Evolutionary conservation across 2,113 vertebrate genomes (phyloP), one percentile per base, ranked within the genome.

Genomic region (Apteryx mantelli): DNA sequence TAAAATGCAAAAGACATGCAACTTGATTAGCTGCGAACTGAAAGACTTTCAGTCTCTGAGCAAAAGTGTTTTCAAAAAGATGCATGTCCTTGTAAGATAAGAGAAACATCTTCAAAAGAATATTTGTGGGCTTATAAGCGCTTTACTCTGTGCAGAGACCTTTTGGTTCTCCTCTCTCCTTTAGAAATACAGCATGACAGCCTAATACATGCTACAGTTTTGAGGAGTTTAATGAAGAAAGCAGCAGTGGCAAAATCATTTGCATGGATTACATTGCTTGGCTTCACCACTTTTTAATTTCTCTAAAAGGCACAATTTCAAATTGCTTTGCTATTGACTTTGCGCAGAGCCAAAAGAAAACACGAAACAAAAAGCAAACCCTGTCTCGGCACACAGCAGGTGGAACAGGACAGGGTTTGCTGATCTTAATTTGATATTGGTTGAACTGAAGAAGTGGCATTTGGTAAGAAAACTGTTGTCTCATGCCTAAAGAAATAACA

Each of bases 21-120:
- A 78, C 61, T 76, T 91, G 78, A 93, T 91, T 69, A 86, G 74
- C 34, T 64, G 89, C 73, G 84, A 93, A 77, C 8, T 10, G 70
- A 82, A 93, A 89, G 84, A n/a, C 50, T 95, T 52, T 14, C 58
- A 91, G 28, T 66, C 53, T 88, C 83, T 36, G 52, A 91, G 86
- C 60, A 56, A 61, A 76, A 80, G 38, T 18, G 44, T 77, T 94
- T 90, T 68, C 79, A 78, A 65, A 91, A 74, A 13, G 46, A 53
- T 89, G 86, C 46, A 50, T 71, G 93, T 75, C 94, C 93, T 94
- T 85, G 74, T 55, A 84, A 97, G 93, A 93, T 94, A 91, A 96
- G 91, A 96, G 80, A 93, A 81, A 65, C 42, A 26, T 38, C 96
- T 93, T 96, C 95, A 94, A 90, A 96, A 94, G 94, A 82, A 44